These are phyloP conservation scores for Margaritifera margaritifera DNA, from an alignment of 2,888 invertebrate species.

Conservation along the genomic window DNA sequence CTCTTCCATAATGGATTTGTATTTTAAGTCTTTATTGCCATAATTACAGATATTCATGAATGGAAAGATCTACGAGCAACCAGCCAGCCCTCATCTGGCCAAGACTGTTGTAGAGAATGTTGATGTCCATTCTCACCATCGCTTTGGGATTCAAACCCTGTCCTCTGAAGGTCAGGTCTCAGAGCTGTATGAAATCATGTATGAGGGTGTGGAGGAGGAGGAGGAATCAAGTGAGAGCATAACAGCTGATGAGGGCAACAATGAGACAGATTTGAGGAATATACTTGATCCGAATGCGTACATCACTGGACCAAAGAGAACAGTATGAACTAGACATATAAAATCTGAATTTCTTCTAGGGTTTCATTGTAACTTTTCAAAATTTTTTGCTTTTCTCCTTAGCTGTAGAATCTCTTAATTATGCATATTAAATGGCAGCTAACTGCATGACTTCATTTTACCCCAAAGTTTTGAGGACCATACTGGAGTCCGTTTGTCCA, in stretches of 20 bases:
- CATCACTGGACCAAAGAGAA: constrained; percentile 52
- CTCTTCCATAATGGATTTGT: too few relatives aligned
- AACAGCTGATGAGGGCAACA: constrained; percentile 31
- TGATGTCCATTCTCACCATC: constrained; percentile 49
- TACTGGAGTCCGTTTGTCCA: too few relatives aligned
- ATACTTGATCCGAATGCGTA: constrained; percentile 38
- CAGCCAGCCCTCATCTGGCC: constrained; percentile 41
- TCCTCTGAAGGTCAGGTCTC: constrained; percentile 56
- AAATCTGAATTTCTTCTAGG: not conserved
- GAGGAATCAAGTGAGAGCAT: constrained; percentile 12
- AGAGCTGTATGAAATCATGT: constrained; percentile 49
- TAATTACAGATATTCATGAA: constrained; percentile 61
- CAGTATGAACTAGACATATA: constrained; percentile 33
- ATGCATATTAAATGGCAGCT: too few relatives aligned
- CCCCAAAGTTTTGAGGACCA: too few relatives aligned
- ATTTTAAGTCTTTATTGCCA: too few relatives aligned
- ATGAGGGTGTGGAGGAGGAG: constrained; percentile 47
- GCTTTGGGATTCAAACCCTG: constrained; percentile 63
- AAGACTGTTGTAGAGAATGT: constrained; percentile 61
- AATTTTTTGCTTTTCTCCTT: too few relatives aligned
- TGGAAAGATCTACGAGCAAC: constrained; percentile 43
- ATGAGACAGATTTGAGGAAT: constrained; percentile 33
- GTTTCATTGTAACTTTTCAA: not conserved
- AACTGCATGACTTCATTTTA: too few relatives aligned
- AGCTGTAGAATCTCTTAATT: too few relatives aligned